These are phyloP conservation scores for Barbus barbus DNA, from an alignment of 2,113 vertebrate species.

Conservation along the genomic window DNA sequence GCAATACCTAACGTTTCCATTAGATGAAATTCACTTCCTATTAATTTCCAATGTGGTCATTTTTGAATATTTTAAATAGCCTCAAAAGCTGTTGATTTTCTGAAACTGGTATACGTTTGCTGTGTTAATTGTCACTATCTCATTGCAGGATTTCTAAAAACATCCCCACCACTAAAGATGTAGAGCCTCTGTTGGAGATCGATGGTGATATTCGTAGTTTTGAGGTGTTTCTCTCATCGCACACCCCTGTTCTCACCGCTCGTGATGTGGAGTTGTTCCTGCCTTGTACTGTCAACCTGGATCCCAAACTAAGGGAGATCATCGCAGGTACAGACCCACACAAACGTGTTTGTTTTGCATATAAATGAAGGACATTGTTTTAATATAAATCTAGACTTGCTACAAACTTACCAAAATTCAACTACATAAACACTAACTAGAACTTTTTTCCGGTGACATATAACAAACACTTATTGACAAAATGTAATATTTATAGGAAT, in stretches of 20 bases:
- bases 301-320: conserved; percentile 96
- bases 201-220: conserved; percentile 95
- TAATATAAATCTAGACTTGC: not conserved
- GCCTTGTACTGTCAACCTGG: conserved; percentile 95
- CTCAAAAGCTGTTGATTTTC: not conserved
- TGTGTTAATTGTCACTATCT: conserved; percentile 11
- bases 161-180: conserved; percentile 96
- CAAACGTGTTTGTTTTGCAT: not conserved
- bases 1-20: not conserved
- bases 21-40: not conserved
- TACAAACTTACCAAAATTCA: not conserved
- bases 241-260: conserved; percentile 90
- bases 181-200: conserved; percentile 96
- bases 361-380: not conserved
- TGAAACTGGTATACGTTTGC: not conserved
- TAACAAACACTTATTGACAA: not conserved
- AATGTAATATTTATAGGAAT: not conserved
- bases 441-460: not conserved
- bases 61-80: not conserved
- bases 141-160: conserved; percentile 90
- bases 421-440: not conserved
- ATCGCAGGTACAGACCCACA: conserved; percentile 83
- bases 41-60: not conserved
- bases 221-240: conserved; percentile 94
- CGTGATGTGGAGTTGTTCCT: conserved; percentile 93